Percentiles rank a stretch among this genome's conserved stretches.
These are phyloP conservation scores for Chymomyza caudatula DNA, from an alignment of 2,888 invertebrate genomes.

Conservation along the genomic window DNA sequence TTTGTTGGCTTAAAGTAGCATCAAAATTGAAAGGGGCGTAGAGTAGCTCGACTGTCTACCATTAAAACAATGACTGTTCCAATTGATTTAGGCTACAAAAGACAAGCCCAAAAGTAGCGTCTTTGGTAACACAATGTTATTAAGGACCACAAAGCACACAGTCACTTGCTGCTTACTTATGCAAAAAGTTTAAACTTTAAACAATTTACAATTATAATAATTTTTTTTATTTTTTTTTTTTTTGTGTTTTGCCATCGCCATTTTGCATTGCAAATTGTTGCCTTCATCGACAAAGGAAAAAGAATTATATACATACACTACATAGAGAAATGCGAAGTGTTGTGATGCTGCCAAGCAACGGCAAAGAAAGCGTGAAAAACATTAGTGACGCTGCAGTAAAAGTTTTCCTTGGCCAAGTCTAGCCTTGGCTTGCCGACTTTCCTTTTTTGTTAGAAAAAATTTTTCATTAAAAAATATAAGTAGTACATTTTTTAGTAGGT, in stretches of 20 bases:
- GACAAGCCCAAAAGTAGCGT: background rate
- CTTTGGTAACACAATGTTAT: slow-evolving; percentile 11
- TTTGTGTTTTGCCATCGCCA: background rate
- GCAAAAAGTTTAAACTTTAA: slow-evolving; percentile 7
- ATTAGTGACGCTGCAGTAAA: slow-evolving; percentile 57
- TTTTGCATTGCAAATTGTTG: slow-evolving; percentile 53
- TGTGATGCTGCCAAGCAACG: slow-evolving; percentile 38
- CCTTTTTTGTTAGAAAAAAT: slow-evolving; percentile 24
- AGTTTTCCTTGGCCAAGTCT: slow-evolving; percentile 44
- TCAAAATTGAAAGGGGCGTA: slow-evolving; percentile 42
- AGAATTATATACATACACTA: background rate
- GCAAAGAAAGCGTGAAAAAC: slow-evolving; percentile 9
- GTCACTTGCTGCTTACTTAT: slow-evolving; percentile 20
- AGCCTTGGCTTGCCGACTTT: slow-evolving; percentile 20
- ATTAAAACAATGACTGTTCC: background rate
- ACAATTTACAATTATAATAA: slow-evolving; percentile 70
- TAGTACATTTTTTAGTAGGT: background rate
- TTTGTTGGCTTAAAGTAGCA: slow-evolving; percentile 41
- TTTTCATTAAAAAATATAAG: slow-evolving; percentile 47
- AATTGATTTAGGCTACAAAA: background rate
- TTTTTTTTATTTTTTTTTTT: slow-evolving; percentile 31
- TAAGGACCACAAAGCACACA: background rate
- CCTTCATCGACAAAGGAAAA: background rate
- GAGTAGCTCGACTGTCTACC: slow-evolving; percentile 9
- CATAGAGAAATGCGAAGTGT: slow-evolving; percentile 48